These are phyloP conservation scores for Acinonyx jubatus DNA, from an alignment of 2,113 vertebrate species.

Conservation along the genomic window DNA sequence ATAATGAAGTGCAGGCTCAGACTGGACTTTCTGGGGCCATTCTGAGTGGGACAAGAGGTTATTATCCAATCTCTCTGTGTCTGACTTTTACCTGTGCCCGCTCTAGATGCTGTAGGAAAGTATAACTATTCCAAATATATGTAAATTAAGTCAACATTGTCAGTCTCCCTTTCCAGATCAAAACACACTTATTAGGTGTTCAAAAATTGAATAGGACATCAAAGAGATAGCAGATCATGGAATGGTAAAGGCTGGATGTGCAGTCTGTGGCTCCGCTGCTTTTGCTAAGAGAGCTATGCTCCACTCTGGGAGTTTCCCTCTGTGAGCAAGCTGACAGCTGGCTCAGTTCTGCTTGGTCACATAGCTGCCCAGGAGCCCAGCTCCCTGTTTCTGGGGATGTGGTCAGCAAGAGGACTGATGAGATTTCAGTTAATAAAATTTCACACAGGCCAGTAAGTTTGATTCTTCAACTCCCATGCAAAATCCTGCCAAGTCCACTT, in stretches of 20 bases:
- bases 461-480: conserved; percentile 17
- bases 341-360: conserved; percentile 38
- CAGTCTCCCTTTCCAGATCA: not conserved
- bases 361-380: conserved; percentile 30
- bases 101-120: not conserved
- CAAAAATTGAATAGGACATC: not conserved
- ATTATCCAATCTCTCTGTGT: not conserved
- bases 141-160: not conserved
- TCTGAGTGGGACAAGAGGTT: not conserved
- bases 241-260: not conserved
- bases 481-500: conserved; percentile 31
- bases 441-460: conserved; percentile 35
- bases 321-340: not conserved
- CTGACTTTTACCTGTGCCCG: not conserved
- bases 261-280: not conserved
- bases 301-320: not conserved
- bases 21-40: not conserved
- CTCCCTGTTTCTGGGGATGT: conserved; percentile 22
- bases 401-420: conserved; percentile 34
- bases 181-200: not conserved
- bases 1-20: not conserved
- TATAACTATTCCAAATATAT: not conserved
- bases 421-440: conserved; percentile 63
- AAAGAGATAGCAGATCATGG: not conserved
- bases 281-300: not conserved